A percentile compares a stretch with the other conserved stretches of the same genome.
Evolutionary conservation across 2,888 invertebrate genomes (phyloP).

Genomic region (Drosophila emarginata): DNA sequence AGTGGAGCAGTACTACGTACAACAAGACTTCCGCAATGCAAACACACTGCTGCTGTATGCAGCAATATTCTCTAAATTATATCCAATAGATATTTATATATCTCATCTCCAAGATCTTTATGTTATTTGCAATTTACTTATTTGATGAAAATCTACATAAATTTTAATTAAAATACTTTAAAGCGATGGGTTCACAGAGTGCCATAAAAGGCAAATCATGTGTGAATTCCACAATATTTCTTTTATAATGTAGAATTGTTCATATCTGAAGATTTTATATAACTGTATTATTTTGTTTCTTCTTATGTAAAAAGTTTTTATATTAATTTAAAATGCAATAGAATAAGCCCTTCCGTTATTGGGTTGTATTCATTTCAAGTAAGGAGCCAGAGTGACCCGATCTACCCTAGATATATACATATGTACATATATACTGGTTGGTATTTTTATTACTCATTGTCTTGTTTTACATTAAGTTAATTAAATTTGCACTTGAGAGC

Average conservation of each 20-base stretch:
- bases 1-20: neutral
- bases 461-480: slow-evolving; percentile 45
- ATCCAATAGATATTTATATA: neutral
- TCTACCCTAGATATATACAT: neutral
- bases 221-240: no score
- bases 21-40: no score
- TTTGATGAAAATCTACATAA: slow-evolving; percentile 28
- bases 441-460: slow-evolving; percentile 31
- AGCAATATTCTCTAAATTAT: no score
- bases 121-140: neutral
- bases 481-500: slow-evolving; percentile 42
- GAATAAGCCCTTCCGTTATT: no score
- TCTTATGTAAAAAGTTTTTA: no score
- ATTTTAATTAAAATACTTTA: slow-evolving; percentile 23
- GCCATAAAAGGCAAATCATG: no score
- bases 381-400: neutral
- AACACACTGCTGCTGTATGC: no score
- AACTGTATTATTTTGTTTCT: no score
- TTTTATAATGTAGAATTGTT: no score
- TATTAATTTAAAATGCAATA: neutral
- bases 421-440: neutral
- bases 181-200: no score
- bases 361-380: neutral
- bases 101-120: neutral
- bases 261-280: neutral